Evolutionary conservation across 2,797 vertebrate species (phyloP), one percentile per base, ranked within the genome.

Genomic region (Gila robusta): DNA sequence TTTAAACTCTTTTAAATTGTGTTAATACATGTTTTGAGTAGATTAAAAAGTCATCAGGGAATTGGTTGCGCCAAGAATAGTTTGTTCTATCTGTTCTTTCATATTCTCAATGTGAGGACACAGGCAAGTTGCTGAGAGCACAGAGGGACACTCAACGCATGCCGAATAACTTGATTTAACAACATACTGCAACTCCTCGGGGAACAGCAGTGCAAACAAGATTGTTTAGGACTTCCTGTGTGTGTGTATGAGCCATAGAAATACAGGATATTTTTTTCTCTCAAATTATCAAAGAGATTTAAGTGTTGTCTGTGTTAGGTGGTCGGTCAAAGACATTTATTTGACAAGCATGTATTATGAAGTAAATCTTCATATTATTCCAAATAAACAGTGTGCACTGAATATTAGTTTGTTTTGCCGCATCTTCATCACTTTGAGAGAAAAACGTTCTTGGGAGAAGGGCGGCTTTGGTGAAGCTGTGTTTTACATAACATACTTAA

Each of bases 401-500:
- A 17, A 47, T 19, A 26, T 35, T 28, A 3, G 14, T 32, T 81
- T 56, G 17, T 66, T 87, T 49, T 41, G 26, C 26, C 23, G 67
- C 10, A 76, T 76, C 23, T 87, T 73, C n/a, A 82, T 79, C 88
- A 59, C 59, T 37, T 54, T 77, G 71, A 41, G 64, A 86, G 54
- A 83, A 82, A 54, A n/a, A 4, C 0, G 3, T 62, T 73, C 37
- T 69, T 72, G 72, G 56, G 79, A 79, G 80, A 66, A 73, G 12
- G 56, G 67, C 73, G 17, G 35, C 49, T 19, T 1, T 56, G 64
- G 86, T 12, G 77, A 76, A 52, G 69, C 44, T 1, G 1, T 14
- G 39, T 32, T 79, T 87, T 86, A 84, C 37, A 67, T 89, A 84
- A 84, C 73, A 81, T 62, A 12, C 47, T 72, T 26, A 44, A 83